A percentile compares a stretch with the other conserved stretches of the same genome.
phyloP scores from a whole-genome alignment of 1,140 invertebrate species.

The fruit fly (Drosophila melanogaster) region Release_6_plus_ISO1_MT NC_004354.4:18530001-18530500 shows the following conservation, averaged over 20 bases:
- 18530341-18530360: no score
- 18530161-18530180: slow-evolving; percentile 70
- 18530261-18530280: slow-evolving; percentile 72
- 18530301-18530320: slow-evolving; percentile 29
- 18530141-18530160: neutral
- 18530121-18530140: slow-evolving; percentile 11
- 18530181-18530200: slow-evolving; percentile 83
- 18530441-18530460: slow-evolving; percentile 16
- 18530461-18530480: slow-evolving; percentile 11
- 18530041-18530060: slow-evolving; percentile 64
- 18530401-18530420: slow-evolving; percentile 76
- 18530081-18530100: slow-evolving; percentile 22
- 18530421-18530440: slow-evolving; percentile 41
- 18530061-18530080: slow-evolving; percentile 71
- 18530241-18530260: slow-evolving; percentile 79
- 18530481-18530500: slow-evolving; percentile 7
- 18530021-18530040: slow-evolving; percentile 65
- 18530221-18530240: slow-evolving; percentile 56
- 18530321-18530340: no score
- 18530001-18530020: slow-evolving; percentile 74
- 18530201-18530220: slow-evolving; percentile 78
- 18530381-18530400: slow-evolving; percentile 64
- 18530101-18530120: slow-evolving; percentile 1
- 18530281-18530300: slow-evolving; percentile 64
- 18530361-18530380: neutral